Percentiles rank a stretch among this genome's conserved stretches.
Conservation (phyloP, 2,888 invertebrate genomes). For the Chrysolina oricalcia region DNA sequence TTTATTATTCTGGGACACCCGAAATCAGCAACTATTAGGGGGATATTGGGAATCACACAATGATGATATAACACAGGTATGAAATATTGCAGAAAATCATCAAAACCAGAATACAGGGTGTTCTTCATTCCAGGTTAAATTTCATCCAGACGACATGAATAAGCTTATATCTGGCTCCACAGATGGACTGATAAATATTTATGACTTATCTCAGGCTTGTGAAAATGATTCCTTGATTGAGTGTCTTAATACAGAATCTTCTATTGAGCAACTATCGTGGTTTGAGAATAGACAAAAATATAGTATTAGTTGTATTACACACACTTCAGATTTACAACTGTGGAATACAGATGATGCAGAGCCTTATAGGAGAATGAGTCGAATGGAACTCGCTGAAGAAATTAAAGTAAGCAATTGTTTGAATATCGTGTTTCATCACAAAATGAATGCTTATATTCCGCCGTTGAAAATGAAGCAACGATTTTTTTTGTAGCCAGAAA, state of each 20-base stretch:
- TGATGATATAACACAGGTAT: constrained; percentile 85
- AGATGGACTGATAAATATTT: constrained; percentile 90
- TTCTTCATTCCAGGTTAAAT: constrained; percentile 74
- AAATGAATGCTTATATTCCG: no score
- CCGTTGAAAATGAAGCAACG: no score
- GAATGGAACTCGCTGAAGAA: constrained; percentile 76
- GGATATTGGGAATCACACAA: constrained; percentile 89
- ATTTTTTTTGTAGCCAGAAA: no score
- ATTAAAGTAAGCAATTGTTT: constrained; percentile 72
- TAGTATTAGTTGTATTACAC: constrained; percentile 79
- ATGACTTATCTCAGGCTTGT: constrained; percentile 80
- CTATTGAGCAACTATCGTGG: constrained; percentile 80
- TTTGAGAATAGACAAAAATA: constrained; percentile 70
- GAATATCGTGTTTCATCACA: background rate
- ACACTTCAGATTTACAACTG: constrained; percentile 81
- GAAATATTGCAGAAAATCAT: background rate
- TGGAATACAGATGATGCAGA: constrained; percentile 81
- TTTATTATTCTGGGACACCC: constrained; percentile 87
- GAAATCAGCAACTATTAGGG: constrained; percentile 79
- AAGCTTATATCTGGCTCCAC: constrained; percentile 83
- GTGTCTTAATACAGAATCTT: constrained; percentile 86
- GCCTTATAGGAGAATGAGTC: constrained; percentile 74
- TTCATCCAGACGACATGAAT: constrained; percentile 81
- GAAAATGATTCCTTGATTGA: constrained; percentile 88
- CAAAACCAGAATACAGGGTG: background rate